These are phyloP conservation scores for Parazoanthus darwini DNA, from an alignment of 92 coral and sea anemone species.

Conservation along the genomic window DNA sequence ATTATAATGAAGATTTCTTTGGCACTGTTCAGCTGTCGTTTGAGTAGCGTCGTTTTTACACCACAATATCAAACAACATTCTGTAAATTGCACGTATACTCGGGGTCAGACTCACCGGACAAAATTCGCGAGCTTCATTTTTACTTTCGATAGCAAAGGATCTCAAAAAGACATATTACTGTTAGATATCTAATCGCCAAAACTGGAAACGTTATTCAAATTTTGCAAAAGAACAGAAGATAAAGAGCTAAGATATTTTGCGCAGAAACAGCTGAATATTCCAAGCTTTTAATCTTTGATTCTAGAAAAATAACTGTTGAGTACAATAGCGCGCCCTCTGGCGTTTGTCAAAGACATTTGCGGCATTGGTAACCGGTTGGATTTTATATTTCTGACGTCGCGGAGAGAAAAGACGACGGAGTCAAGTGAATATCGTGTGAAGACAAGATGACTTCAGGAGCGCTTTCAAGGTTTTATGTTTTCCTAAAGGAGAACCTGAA, in stretches of 20 bases:
- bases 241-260: neutral
- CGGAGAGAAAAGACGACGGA: neutral
- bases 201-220: neutral
- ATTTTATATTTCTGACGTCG: neutral
- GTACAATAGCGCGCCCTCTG: neutral
- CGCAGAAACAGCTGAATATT: neutral
- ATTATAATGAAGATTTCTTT: slow-evolving; percentile 1
- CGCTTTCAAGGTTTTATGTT: neutral
- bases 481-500: neutral
- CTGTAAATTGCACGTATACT: neutral
- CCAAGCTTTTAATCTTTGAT: neutral
- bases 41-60: slow-evolving; percentile 11
- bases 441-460: neutral
- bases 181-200: neutral
- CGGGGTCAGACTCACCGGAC: neutral
- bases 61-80: neutral
- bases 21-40: slow-evolving; percentile 13
- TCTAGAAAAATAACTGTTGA: neutral
- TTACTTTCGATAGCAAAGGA: neutral
- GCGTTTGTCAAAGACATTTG: neutral
- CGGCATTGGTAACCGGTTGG: neutral
- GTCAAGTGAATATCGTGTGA: neutral
- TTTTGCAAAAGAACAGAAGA: neutral
- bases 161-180: neutral
- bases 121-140: neutral